Conservation (phyloP, 2,113 vertebrate genomes). For the Psilopsiagon aymara region DNA sequence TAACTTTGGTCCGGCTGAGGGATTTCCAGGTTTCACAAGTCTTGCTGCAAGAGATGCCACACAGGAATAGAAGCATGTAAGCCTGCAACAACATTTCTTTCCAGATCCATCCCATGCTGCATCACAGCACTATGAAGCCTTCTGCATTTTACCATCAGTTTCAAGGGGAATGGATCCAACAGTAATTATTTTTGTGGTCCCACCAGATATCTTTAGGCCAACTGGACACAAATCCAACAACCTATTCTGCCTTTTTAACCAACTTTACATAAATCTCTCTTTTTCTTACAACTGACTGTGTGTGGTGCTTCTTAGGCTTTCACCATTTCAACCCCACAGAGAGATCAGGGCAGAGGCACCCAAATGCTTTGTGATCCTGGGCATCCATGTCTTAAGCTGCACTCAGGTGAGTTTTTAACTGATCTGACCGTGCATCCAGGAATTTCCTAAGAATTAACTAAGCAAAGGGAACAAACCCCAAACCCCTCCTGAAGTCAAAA, state of each 20-base stretch:
- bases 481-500: not conserved
- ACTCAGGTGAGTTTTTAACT: not conserved
- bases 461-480: not conserved
- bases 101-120: not conserved
- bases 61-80: not conserved
- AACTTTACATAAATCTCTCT: not conserved
- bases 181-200: not conserved
- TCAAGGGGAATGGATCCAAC: not conserved
- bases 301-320: not conserved
- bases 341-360: accelerated
- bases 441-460: not conserved
- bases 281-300: not conserved
- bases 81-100: not conserved
- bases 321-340: accelerated
- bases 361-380: not conserved
- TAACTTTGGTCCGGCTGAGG: not conserved
- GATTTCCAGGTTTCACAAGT: not conserved
- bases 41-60: not conserved
- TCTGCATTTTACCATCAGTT: not conserved
- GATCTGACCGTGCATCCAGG: not conserved
- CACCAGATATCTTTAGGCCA: not conserved
- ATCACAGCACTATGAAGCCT: not conserved
- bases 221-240: not conserved
- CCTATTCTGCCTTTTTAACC: not conserved
- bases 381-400: not conserved